A percentile compares a stretch with the other conserved stretches of the same genome.
These are phyloP conservation scores for Margaritifera margaritifera DNA, from an alignment of 2,888 invertebrate species.

Conservation along the genomic window DNA sequence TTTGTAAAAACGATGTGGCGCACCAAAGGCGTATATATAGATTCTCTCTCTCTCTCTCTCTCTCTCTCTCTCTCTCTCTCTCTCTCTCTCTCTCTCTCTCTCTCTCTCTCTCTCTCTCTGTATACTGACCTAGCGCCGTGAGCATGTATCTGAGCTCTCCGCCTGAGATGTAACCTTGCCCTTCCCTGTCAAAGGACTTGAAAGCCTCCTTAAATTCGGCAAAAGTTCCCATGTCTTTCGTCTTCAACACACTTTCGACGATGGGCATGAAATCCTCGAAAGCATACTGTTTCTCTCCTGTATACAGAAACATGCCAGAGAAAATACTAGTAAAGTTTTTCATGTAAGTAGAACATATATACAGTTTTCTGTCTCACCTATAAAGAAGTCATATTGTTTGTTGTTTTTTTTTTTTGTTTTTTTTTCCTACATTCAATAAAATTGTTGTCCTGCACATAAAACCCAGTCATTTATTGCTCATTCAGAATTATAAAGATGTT, in stretches of 20 bases:
- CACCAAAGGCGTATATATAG: too few relatives aligned
- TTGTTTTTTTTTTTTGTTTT: too few relatives aligned
- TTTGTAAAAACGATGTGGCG: too few relatives aligned
- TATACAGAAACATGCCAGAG: slow-evolving; percentile 4
- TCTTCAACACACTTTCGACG: slow-evolving; percentile 95
- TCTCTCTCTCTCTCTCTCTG: background rate
- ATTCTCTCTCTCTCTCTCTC: too few relatives aligned
- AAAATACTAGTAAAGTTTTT: background rate
- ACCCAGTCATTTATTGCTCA: too few relatives aligned
- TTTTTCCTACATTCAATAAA: too few relatives aligned
- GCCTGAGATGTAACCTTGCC: slow-evolving; percentile 44
- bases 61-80: slow-evolving; percentile 5
- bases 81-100: slow-evolving; percentile 9
- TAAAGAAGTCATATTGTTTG: too few relatives aligned
- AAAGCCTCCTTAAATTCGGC: slow-evolving; percentile 99
- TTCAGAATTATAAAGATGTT: too few relatives aligned
- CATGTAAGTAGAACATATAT: too few relatives aligned
- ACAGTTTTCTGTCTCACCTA: too few relatives aligned
- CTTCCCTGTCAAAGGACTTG: slow-evolving; percentile 84
- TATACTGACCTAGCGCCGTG: slow-evolving; percentile 39
- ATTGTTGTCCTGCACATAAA: too few relatives aligned
- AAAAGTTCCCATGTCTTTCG: slow-evolving; percentile 97
- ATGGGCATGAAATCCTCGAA: slow-evolving; percentile 99
- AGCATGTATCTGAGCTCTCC: slow-evolving; percentile 47
- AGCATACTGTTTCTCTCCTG: slow-evolving; percentile 88